Percentiles rank a stretch among this genome's conserved stretches.
These are phyloP conservation scores for Dusona sp. DNA, from an alignment of 2,888 invertebrate genomes.

Conservation along the genomic window DNA sequence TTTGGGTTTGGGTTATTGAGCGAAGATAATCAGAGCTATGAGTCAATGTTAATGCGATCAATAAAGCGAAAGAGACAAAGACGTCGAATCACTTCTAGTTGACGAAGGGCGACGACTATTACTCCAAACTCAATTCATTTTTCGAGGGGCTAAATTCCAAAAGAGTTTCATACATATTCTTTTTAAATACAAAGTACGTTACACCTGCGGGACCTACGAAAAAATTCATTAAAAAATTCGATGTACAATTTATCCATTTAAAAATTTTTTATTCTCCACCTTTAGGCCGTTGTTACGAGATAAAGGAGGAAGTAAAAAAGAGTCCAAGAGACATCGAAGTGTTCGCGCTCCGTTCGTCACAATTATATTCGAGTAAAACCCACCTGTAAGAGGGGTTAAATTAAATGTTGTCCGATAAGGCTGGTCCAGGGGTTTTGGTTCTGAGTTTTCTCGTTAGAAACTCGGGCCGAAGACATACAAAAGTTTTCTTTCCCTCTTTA, in stretches of 20 bases:
- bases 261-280: conserved; percentile 26
- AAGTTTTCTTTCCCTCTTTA: conserved; percentile 12
- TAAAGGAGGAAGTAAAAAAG: conserved; percentile 1
- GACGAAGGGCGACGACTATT: not conserved
- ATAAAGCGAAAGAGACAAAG: not conserved
- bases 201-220: not conserved
- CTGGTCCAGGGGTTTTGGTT: conserved; percentile 33
- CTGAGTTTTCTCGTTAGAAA: conserved; percentile 30
- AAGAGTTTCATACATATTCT: not conserved
- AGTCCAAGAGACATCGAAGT: conserved; percentile 16
- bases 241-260: no score
- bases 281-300: conserved; percentile 49
- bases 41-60: conserved; percentile 25
- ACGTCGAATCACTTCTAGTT: not conserved
- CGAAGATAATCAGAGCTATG: conserved; percentile 35
- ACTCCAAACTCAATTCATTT: no score
- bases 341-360: conserved; percentile 63
- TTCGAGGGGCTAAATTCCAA: no score
- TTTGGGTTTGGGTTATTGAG: conserved; percentile 21
- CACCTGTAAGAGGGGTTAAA: conserved; percentile 41
- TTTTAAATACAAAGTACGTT: not conserved
- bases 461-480: not conserved
- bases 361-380: conserved; percentile 42
- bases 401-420: conserved; percentile 58
- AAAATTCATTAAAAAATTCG: not conserved